Evolutionary conservation across 2,888 invertebrate species (phyloP), one percentile per base, ranked within the genome.

Genomic region (Protophormia terraenovae): DNA sequence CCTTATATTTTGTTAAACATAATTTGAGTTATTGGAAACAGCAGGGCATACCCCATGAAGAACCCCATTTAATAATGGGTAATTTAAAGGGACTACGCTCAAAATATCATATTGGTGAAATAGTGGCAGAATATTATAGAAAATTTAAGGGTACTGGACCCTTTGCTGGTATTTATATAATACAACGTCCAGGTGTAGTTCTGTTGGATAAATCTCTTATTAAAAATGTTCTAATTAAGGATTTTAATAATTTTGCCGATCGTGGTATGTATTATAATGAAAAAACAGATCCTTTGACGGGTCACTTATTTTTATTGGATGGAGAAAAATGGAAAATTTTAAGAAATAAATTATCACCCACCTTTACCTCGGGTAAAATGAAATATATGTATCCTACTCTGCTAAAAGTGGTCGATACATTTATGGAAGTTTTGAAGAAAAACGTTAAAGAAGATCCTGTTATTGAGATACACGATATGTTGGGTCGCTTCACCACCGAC

Each of bases 291-390:
- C 87, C 87, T 2, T 53, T 87, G 16, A 83, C 86, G 4, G 87
- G 86, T 0, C 83, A 87, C 58, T 69, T 87, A 14, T 92, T 91
- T 76, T 71, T 87, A n/a, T 41, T 91, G 38, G 89, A 89, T 5
- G 93, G 92, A 3, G 77, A 86, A 0, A 88, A 85, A 32, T 94
- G 94, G 90, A 14, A 90, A 87, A 84, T 90, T 4, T 71, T 87
- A 73, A 80, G 87, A 7, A 67, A 78, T 14, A 91, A 90, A 77
- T 45, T 91, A 3, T 86, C 89, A n/a, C 91, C 90, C 22, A 90
- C 90, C 0, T 91, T 91, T 82, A 89, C 90, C 0, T 87, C 90
- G 0, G 90, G 89, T 2, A 90, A 90, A 86, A 90, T 90, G 89
- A 90, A 89, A 76, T 88, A 88, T 35, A 89, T 90, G 89, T 90